phyloP scores from a whole-genome alignment of 2,797 vertebrate genomes.

The Lateolabrax maculatus region DNA sequence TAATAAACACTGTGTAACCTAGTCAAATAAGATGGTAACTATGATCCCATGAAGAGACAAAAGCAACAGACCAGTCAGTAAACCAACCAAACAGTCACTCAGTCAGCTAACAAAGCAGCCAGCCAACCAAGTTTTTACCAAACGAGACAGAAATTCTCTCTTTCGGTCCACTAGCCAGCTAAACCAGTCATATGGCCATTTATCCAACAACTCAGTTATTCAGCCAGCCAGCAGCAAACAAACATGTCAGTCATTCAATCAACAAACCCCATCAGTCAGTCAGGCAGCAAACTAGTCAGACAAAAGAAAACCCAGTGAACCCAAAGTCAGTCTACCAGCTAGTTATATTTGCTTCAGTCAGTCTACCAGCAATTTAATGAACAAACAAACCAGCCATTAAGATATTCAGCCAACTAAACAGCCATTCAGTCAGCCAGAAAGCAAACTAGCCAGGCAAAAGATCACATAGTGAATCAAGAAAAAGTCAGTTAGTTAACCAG shows the following conservation, averaged over 20 bases:
- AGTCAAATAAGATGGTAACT: slow-evolving; percentile 47
- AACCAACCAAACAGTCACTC: slow-evolving; percentile 8
- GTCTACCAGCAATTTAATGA: not conserved
- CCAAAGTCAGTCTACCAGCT: not conserved
- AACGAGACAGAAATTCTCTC: not conserved
- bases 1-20: slow-evolving; percentile 61
- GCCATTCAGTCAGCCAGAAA: not conserved
- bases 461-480: not conserved
- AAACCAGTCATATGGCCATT: not conserved
- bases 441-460: not conserved
- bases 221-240: not conserved
- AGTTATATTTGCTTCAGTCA: not conserved
- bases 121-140: not conserved
- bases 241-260: not conserved
- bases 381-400: not conserved
- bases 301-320: not conserved
- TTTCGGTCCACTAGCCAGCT: not conserved
- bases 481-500: not conserved
- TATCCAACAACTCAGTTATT: not conserved
- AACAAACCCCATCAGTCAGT: not conserved
- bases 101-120: not conserved
- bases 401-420: not conserved
- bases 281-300: not conserved
- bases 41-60: slow-evolving; percentile 38
- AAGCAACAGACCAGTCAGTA: slow-evolving; percentile 5